Evolutionary conservation across 2,113 vertebrate genomes (phyloP).

Genomic region (Quiscalus mexicanus): DNA sequence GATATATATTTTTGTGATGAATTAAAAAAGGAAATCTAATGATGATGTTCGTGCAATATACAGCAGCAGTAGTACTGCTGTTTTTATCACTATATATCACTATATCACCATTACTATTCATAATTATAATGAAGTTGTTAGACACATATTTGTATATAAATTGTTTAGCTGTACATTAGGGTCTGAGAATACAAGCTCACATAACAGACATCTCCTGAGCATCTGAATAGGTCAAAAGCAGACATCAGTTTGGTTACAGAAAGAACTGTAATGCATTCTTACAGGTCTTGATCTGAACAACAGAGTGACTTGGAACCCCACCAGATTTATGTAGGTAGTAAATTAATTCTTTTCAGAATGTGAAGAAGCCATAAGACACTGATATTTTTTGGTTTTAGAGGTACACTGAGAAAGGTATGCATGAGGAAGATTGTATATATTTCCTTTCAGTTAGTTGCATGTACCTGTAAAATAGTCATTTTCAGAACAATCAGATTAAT

Average conservation of each 20-base stretch:
- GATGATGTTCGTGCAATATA: not conserved
- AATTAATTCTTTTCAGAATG: not conserved
- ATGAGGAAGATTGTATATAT: not conserved
- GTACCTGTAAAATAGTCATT: not conserved
- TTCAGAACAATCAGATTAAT: not conserved
- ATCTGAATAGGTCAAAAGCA: not conserved
- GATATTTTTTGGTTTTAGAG: not conserved
- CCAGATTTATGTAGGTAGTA: not conserved
- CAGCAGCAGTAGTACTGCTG: not conserved
- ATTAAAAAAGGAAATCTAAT: not conserved
- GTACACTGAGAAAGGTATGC: not conserved
- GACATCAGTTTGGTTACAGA: not conserved
- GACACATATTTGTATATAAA: not conserved
- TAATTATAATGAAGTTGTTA: not conserved
- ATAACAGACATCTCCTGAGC: not conserved
- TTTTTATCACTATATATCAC: not conserved
- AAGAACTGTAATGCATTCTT: not conserved
- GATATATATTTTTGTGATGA: not conserved
- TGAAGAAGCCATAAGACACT: not conserved
- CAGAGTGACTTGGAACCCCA: not conserved
- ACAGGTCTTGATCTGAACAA: not conserved
- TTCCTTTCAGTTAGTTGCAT: not conserved
- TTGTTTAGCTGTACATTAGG: not conserved
- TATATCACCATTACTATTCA: not conserved
- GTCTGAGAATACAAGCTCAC: not conserved